Base-by-base conservation (phyloP, 2,797 vertebrate genomes). In the Acanthurus lineatus region DNA sequence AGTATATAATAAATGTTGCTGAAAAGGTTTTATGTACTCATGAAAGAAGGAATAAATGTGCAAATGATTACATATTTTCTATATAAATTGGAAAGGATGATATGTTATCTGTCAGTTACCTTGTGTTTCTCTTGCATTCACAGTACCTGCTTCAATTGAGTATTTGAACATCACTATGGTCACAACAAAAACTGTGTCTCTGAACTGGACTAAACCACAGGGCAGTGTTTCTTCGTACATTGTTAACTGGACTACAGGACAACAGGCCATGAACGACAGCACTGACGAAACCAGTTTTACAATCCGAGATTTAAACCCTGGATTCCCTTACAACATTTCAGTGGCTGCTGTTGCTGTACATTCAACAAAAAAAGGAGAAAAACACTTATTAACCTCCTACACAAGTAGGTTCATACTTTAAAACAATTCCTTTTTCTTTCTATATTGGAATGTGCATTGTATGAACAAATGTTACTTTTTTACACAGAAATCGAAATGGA, bases 351-450 rank as follows among this genome's bases (percentile, higher is more conserved):
- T 71, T 22, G 78, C 81, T 28, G 68, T n/a, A 60, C 3, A 69
- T 1, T 0, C 3, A 6, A 9, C 16, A 49, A 88, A 79, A 14
- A n/a, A 45, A 17, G 89, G 91, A 25, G 4, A 40, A 10, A 1
- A 1, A 32, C 22, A 0, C 17, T 5, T 0, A 2, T 54, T 0
- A 54, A 59, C 47, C 0, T 73, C 79, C 57, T 84, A 73, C 61
- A 91, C 88, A 69, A 52, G 89, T 91, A 87, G 20, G 89, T 86
- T 15, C n/a, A 59, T 56, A 8, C 9, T 40, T 40, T 6, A 9
- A 40, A 40, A 40, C 6, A 9, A 40, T 40, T 6, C 9, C 38
- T 40, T 40, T 40, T 40, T 40, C 38, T 40, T 40, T 9, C 9
- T 2, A 40, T 40, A 2, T 40, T 6, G 38, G 9, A 40, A 40